Base-by-base conservation (phyloP, 2,888 invertebrate genomes). In the Heliconius sara region DNA sequence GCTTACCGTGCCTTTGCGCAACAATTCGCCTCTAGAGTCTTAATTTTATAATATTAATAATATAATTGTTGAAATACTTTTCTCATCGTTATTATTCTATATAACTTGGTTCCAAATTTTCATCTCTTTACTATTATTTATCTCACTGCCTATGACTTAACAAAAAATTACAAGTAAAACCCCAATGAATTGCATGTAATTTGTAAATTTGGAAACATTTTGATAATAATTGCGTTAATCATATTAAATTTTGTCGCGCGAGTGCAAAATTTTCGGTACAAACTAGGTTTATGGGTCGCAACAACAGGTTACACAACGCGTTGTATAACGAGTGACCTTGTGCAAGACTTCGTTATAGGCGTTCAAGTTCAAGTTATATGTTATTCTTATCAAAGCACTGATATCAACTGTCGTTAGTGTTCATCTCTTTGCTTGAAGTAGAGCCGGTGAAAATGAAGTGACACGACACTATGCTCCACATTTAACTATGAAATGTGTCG, bases 301-400 rank as follows among this genome's bases (percentile, higher is more conserved):
- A 78, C 74, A 78, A 76, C 66, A 6, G 30, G 81, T 90, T 90
- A 84, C 86, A 86, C 88, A 90, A 91, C 66, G 34, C 77, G 81
- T 89, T 89, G 88, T 86, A 86, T 88, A 89, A 90, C 79, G 65
- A 39, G 72, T 90, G 91, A 90, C 91, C 91, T 91, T 90, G 91
- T 90, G 89, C 84, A 90, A 91, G 85, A 85, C 84, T 84, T 85
- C 82, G 80, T 84, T 84, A 79, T 82, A 80, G 79, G 77, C 84
- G 87, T 87, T 90, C 91, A 91, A 91, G 91, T 91, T 91, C 91
- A 91, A 83, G 84, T 79, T 57, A 78, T 82, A 83, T 82, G 78
- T 47, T 72, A 78, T 75, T 72, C 76, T 34, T 60, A 76, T 47
- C 71, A 52, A 77, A 70, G n/a, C 19, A 43, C 13, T 70, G 27